Evolutionary conservation across 37 sponge, comb jelly and placozoan species (phyloP).

Genomic region (Eunapius fragilis): DNA sequence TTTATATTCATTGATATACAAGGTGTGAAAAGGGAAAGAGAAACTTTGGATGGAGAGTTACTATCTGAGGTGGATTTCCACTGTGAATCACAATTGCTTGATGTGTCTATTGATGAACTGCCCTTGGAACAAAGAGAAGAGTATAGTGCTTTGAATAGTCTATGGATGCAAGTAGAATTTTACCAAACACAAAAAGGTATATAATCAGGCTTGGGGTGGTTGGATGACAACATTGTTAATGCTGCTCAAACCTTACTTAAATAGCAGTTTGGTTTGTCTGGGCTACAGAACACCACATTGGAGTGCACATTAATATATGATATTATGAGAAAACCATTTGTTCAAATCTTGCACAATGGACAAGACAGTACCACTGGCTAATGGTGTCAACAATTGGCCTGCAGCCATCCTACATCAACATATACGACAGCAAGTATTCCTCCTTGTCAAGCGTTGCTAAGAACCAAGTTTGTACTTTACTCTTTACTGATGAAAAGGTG

Average conservation of each 20-base stretch:
- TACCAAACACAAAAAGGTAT: neutral
- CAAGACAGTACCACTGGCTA: neutral
- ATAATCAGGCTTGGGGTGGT: neutral
- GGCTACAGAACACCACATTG: neutral
- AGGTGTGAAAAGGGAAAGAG: neutral
- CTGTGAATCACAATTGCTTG: neutral
- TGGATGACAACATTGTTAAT: neutral
- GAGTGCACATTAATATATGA: neutral
- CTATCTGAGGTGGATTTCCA: no score
- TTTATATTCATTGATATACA: neutral
- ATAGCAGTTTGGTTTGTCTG: neutral
- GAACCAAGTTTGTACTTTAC: no score
- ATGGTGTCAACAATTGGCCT: neutral
- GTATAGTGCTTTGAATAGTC: neutral
- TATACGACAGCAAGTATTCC: neutral
- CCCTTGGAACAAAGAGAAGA: neutral
- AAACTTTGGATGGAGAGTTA: neutral
- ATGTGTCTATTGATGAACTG: neutral
- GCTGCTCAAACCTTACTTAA: neutral
- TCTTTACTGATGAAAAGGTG: neutral
- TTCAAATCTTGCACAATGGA: neutral
- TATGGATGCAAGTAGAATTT: neutral
- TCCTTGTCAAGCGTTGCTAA: neutral
- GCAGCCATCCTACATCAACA: neutral
- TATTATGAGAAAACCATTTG: neutral